phyloP scores from a whole-genome alignment of 2,113 vertebrate genomes.

The Hemicordylus capensis region DNA sequence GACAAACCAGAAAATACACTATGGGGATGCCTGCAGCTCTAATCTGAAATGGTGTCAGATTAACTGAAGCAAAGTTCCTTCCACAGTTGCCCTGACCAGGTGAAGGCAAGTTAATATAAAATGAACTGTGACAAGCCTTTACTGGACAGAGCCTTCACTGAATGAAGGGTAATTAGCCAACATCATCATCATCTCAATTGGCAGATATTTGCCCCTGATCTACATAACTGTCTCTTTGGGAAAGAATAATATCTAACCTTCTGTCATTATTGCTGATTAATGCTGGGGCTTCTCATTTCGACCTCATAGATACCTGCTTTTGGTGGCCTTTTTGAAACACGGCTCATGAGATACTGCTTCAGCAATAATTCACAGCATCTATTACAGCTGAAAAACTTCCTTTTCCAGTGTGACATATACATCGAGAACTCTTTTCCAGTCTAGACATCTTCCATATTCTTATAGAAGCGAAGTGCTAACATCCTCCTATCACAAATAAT shows the following conservation, averaged over 20 bases:
- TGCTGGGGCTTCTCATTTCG: conserved; percentile 34
- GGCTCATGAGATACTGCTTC: conserved; percentile 14
- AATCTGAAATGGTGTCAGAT: conserved; percentile 19
- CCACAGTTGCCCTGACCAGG: neutral
- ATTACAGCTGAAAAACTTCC: neutral
- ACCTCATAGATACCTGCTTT: conserved; percentile 8
- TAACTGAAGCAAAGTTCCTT: conserved; percentile 37
- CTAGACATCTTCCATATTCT: neutral
- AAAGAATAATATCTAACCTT: conserved; percentile 4
- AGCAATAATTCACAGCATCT: neutral
- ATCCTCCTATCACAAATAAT: neutral
- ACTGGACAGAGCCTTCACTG: neutral
- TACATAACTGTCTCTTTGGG: conserved; percentile 20
- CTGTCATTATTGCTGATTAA: conserved; percentile 7
- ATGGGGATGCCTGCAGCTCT: conserved; percentile 19
- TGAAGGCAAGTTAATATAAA: conserved; percentile 1
- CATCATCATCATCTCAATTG: neutral
- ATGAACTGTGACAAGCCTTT: neutral
- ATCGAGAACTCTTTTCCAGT: neutral
- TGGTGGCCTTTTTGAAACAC: conserved; percentile 3
- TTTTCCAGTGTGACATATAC: neutral
- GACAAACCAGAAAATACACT: conserved; percentile 24
- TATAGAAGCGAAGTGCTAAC: neutral
- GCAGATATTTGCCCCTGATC: conserved; percentile 24
- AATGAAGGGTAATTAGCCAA: neutral